Evolutionary conservation across 2,113 vertebrate species (phyloP).

Genomic region (Toxostoma redivivum): DNA sequence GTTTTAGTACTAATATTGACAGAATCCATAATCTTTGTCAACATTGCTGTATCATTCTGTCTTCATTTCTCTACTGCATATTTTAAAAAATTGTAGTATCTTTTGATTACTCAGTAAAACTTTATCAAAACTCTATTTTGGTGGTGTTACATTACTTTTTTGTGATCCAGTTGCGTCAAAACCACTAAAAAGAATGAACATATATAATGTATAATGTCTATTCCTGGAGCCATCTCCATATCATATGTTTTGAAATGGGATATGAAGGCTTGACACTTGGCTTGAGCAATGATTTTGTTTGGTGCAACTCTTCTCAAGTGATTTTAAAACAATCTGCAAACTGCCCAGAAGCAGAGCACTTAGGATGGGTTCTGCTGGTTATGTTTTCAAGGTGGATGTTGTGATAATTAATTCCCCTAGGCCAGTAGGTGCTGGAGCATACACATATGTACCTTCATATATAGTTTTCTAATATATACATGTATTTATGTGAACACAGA

Average conservation of each 20-base stretch:
- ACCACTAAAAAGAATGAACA: not conserved
- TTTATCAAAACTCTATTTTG: not conserved
- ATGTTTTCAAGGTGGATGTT: not conserved
- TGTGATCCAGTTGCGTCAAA: not conserved
- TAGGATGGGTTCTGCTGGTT: not conserved
- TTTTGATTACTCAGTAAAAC: not conserved
- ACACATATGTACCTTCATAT: not conserved
- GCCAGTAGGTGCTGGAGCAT: not conserved
- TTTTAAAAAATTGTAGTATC: not conserved
- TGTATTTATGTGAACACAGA: not conserved
- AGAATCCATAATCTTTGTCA: not conserved
- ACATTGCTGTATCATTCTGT: not conserved
- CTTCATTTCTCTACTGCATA: not conserved
- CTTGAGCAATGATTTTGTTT: not conserved
- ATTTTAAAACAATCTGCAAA: not conserved
- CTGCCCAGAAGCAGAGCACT: not conserved
- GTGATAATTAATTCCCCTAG: not conserved
- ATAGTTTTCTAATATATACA: not conserved
- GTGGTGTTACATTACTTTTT: not conserved
- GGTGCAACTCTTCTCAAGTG: not conserved
- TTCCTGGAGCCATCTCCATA: not conserved
- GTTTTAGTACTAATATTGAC: not conserved
- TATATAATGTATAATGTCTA: not conserved
- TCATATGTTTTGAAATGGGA: not conserved
- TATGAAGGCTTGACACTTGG: not conserved